Conservation (phyloP, 2,888 invertebrate species). For the Dicranocentrus wangi region DNA sequence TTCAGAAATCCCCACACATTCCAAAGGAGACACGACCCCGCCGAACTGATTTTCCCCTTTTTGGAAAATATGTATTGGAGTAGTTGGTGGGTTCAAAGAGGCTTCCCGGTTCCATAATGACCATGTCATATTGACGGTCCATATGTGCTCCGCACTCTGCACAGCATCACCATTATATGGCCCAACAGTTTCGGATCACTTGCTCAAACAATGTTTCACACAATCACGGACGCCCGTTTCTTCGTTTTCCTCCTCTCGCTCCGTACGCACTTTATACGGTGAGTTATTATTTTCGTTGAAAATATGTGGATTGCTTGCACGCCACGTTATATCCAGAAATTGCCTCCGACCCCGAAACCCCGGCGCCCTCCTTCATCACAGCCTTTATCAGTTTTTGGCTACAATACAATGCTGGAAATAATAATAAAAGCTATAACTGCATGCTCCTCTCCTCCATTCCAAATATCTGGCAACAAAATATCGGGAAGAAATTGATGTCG, state of each 20-base stretch:
- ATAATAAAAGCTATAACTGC: conserved; percentile 16
- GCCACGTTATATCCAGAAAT: neutral
- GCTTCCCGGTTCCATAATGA: conserved; percentile 24
- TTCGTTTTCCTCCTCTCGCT: conserved; percentile 1
- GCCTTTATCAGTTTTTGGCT: too few species aligned
- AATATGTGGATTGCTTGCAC: conserved; percentile 11
- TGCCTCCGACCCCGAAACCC: neutral
- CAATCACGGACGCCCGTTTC: neutral
- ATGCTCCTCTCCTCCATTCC: too few species aligned
- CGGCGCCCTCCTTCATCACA: neutral
- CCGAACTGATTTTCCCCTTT: conserved; percentile 27
- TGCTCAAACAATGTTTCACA: conserved; percentile 22
- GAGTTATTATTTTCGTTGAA: conserved; percentile 14
- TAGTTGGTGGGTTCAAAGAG: conserved; percentile 29
- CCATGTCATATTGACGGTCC: conserved; percentile 45
- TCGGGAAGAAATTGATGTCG: too few species aligned
- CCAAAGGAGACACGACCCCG: neutral
- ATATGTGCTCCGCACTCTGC: conserved; percentile 28
- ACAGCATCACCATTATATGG: neutral
- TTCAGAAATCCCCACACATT: too few species aligned
- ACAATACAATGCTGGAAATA: conserved; percentile 7
- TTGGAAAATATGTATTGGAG: conserved; percentile 15
- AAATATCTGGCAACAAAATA: too few species aligned
- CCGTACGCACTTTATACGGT: too few species aligned
- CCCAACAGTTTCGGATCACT: conserved; percentile 26